Base-by-base conservation (phyloP, 2,113 vertebrate genomes). In the Benitochromis conjunctus region DNA sequence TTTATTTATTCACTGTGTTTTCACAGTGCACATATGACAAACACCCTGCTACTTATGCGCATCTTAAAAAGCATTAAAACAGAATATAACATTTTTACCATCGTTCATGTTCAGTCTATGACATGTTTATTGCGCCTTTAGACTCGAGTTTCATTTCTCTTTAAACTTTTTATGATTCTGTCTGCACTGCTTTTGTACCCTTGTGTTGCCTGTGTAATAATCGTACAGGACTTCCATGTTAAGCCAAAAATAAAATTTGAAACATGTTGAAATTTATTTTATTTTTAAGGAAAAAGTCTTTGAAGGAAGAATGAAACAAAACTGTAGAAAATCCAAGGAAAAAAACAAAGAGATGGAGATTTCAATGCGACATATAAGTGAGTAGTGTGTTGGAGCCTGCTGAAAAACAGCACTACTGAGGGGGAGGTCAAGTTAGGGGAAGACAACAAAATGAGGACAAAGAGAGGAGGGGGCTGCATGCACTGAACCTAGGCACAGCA, bases 361-460 rank as follows among this genome's bases (percentile, higher is more conserved):
- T 74, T 74, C 5, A 46, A 48, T 48, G 21, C 10, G 18, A 76
- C 46, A 53, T 51, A 31, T 51, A 51, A 74, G 29, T 74, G 43
- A 11, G 43, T 19, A 29, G 46, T 76, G 46, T 76, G 46, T 51
- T 31, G 31, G 10, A 19, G 34, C 36, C 38, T 18, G 43, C 53
- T 21, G 16, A 54, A 31, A 76, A 41, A 85, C 43, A 79, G 57
- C 55, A 38, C 19, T 29, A 46, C 8, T 7, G 9, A 79, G 38
- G 81, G 43, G 79, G 79, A 85, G 60, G 85, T 85, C 79, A 84
- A 76, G 19, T 84, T 48, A 92, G 86, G 76, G 19, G 80, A 89
- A 81, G 66, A 92, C n/a, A 53, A 54, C 62, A 19, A 88, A 94
- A 90, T 84, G 83, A 91, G 88, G 64, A 89, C 90, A 89, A 85